Conservation (phyloP, 2,113 vertebrate species). For the Murina feae region DNA sequence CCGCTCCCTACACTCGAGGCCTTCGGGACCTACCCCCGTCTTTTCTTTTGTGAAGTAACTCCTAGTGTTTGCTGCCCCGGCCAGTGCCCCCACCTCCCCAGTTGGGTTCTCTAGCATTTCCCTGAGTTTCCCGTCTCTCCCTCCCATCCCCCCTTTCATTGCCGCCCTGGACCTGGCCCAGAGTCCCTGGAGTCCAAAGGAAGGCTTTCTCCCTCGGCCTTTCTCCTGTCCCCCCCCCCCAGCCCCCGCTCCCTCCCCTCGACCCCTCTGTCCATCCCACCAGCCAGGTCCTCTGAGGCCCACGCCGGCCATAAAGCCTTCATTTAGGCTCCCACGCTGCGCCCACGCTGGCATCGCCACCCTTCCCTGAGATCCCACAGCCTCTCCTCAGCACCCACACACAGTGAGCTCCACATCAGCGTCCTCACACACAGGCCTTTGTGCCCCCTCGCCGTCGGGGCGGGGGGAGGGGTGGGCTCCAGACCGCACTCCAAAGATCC, state of each 20-base stretch:
- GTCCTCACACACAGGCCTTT: slow-evolving; percentile 39
- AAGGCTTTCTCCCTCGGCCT: background rate
- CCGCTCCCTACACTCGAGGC: background rate
- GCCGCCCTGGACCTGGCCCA: background rate
- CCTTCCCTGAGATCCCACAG: slow-evolving; percentile 48
- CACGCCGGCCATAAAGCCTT: slow-evolving; percentile 36
- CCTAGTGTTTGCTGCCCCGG: background rate
- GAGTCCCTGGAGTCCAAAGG: background rate
- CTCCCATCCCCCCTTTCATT: background rate
- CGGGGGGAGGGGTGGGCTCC: background rate
- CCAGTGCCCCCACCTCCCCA: background rate
- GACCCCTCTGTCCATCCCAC: background rate
- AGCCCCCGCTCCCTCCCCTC: background rate
- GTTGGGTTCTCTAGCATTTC: background rate
- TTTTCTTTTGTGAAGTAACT: background rate
- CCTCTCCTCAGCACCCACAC: background rate
- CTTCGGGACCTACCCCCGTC: background rate
- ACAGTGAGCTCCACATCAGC: slow-evolving; percentile 32
- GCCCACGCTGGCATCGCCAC: slow-evolving; percentile 45
- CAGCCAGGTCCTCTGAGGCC: background rate
- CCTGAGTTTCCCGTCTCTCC: background rate
- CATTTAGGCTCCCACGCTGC: slow-evolving; percentile 55
- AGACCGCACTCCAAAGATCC: background rate
- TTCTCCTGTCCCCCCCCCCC: background rate
- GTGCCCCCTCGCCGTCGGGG: background rate